Base-by-base conservation (phyloP, 1,140 invertebrate genomes). In the Plodia interpunctella region DNA sequence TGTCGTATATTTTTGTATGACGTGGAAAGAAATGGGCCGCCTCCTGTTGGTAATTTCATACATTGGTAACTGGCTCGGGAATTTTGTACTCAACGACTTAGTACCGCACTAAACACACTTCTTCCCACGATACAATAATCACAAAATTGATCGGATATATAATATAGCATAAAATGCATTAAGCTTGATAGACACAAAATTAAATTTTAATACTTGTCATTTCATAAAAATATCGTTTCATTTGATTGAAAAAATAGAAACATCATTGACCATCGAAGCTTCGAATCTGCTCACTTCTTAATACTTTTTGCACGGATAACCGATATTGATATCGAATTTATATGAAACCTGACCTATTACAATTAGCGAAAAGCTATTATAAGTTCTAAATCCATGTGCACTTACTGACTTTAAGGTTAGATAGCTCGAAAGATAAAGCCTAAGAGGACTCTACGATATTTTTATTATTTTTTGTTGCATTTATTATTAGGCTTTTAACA, bases 401-500 rank as follows among this genome's bases (percentile, higher is more conserved):
- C 83, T 87, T 87, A 87, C 70, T 80, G 78, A 82, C 75, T 63
- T 79, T 86, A 85, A 81, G 67, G 80, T 87, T 80, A 86, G 72
- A 86, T 83, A 85, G 81, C 76, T 81, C 79, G 70, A 85, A 87
- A 84, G 60, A 67, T 86, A 83, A 89, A 87, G 87, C 87, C 79
- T 89, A 87, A 76, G 70, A 80, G 73, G 78, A 77, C 67, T 74
- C 83, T 88, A 87, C 80, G 61, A 78, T 83, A 78, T 83, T 83
- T 84, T 79, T 83, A 76, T 69, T 72, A 66, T 74, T 79, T 84
- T 83, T 81, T 83, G 73, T 77, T 77, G 81, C 74, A 80, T 77
- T 86, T 86, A 87, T 68, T 44, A 75, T 87, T 88, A 86, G 84
- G 80, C 83, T 86, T 80, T 78, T 80, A 87, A 87, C 81, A 88